Evolutionary conservation across 1,140 invertebrate species (phyloP).

Genomic region (Philopotamus ludificatus): DNA sequence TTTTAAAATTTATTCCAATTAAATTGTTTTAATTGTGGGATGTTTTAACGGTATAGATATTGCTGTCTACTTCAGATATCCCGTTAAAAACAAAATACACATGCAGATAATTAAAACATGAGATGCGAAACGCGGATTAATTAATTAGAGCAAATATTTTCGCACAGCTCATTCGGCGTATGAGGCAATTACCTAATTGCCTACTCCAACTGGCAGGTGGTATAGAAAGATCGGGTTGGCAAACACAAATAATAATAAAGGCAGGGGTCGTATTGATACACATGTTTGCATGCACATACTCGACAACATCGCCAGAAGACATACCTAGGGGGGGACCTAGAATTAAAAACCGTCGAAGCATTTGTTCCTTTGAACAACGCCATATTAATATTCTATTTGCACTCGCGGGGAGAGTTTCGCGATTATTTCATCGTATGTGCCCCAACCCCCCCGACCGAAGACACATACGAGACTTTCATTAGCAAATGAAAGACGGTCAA

Average conservation of each 20-base stretch:
- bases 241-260: slow-evolving; percentile 22
- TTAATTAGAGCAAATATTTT: slow-evolving; percentile 10
- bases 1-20: too few relatives aligned
- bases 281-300: neutral
- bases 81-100: neutral
- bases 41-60: too few relatives aligned
- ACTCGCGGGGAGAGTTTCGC: neutral
- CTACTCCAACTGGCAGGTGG: slow-evolving; percentile 10
- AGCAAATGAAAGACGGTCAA: too few relatives aligned
- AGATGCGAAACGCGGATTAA: neutral
- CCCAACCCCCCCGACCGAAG: too few relatives aligned
- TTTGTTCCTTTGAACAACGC: slow-evolving; percentile 15
- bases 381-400: slow-evolving; percentile 25
- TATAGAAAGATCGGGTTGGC: neutral
- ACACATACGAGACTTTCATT: too few relatives aligned
- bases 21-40: too few relatives aligned
- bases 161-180: neutral
- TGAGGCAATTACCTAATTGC: slow-evolving; percentile 3
- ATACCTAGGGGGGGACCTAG: neutral
- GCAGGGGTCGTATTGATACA: slow-evolving; percentile 8
- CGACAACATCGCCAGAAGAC: slow-evolving; percentile 1
- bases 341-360: slow-evolving; percentile 18
- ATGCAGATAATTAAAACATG: neutral
- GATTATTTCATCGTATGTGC: neutral
- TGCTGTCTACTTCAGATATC: neutral